Evolutionary conservation across 2,113 vertebrate species (phyloP).

Genomic region (Dromas ardeola): DNA sequence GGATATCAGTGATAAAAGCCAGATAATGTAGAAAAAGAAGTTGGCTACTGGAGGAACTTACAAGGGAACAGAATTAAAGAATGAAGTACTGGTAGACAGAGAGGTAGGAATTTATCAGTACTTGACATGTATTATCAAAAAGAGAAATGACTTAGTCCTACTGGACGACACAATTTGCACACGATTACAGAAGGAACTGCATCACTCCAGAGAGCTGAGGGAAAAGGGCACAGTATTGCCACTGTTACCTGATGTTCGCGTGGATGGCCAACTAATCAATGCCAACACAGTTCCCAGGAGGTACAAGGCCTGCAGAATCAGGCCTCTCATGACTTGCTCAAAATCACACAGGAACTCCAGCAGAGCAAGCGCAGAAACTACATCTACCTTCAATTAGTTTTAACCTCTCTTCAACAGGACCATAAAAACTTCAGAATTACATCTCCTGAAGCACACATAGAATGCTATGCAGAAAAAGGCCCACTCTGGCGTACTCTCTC

Average conservation of each 20-base stretch:
- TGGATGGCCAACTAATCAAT: background rate
- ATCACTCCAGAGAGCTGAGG: background rate
- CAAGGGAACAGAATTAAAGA: background rate
- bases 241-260: background rate
- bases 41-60: background rate
- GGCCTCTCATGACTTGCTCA: background rate
- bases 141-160: background rate
- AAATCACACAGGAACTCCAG: background rate
- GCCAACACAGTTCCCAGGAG: background rate
- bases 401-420: background rate
- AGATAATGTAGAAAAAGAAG: background rate
- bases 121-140: background rate
- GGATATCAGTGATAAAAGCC: background rate
- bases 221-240: background rate
- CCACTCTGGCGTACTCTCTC: accelerated
- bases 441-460: background rate
- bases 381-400: background rate
- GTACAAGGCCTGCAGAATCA: background rate
- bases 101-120: background rate
- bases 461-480: background rate
- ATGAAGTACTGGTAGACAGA: background rate
- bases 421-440: background rate
- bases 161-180: background rate
- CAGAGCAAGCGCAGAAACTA: background rate
- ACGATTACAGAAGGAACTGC: background rate